A percentile compares a stretch with the other conserved stretches of the same genome.
phyloP scores from a whole-genome alignment of 2,113 vertebrate genomes.

The Heloderma charlesbogerti region DNA sequence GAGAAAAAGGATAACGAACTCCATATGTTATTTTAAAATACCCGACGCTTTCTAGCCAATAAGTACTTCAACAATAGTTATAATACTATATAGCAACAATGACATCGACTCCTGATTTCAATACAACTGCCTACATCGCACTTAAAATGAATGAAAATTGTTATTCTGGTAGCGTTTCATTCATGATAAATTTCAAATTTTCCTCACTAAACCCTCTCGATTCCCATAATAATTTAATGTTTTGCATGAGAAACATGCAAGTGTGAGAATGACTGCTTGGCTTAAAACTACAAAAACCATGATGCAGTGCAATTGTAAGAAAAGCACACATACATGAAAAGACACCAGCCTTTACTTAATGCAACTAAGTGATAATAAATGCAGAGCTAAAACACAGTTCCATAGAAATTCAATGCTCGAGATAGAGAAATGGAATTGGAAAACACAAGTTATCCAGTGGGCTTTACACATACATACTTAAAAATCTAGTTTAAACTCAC shows the following conservation, averaged over 20 bases:
- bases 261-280: too few relatives aligned
- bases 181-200: too few relatives aligned
- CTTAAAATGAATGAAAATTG: too few relatives aligned
- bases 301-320: not conserved
- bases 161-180: too few relatives aligned
- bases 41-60: not conserved
- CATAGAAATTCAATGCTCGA: not conserved
- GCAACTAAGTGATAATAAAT: not conserved
- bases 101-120: too few relatives aligned
- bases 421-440: not conserved
- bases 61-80: not conserved
- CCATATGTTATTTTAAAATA: not conserved
- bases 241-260: too few relatives aligned
- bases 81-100: not conserved
- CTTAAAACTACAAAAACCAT: too few relatives aligned
- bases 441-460: not conserved
- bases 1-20: not conserved
- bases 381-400: not conserved
- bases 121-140: too few relatives aligned
- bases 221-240: too few relatives aligned
- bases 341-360: not conserved
- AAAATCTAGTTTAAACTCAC: not conserved
- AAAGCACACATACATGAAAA: not conserved
- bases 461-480: not conserved
- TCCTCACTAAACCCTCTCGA: too few relatives aligned